Base-by-base conservation (phyloP, 1,140 invertebrate genomes). In the Trichonephila clavipes region DNA sequence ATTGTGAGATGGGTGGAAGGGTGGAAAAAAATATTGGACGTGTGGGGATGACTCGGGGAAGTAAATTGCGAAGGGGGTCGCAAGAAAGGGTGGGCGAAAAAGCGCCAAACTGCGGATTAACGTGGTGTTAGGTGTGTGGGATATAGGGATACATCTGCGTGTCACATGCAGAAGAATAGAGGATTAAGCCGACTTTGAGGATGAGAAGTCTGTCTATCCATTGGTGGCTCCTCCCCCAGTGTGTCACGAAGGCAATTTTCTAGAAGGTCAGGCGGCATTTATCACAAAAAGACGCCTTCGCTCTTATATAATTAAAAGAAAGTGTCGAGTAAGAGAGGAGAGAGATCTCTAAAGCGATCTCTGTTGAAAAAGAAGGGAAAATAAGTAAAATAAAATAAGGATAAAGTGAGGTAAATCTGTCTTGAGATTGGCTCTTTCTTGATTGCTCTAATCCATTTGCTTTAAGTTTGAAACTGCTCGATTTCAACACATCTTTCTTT, bases 271-370 rank as follows among this genome's bases (percentile, higher is more conserved):
- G 59, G 28, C 59, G 89, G 81, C 72, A 77, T 91, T 91, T 91
- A 91, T 91, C 77, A 44, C 28, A 64, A 91, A 91, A 91, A 91
- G 28, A 64, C 59, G 28, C 34, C 18, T 61, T 83, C 61, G 7
- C 72, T 90, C 72, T 81, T 81, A 59, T n/a, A 69, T 91, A 91
- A 91, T 91, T 91, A 91, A 91, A 91, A 91, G 89, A 34, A 77
- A 91, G 44, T 59, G 66, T 81, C 89, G 77, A 21, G 66, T 51
- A 12, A 44, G 51, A 10, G 34, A 66, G 12, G 69, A 34, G 24
- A 59, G 59, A 16, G 8, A 24, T 62, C 77, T 21, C 69, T 88
- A 66, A 90, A 90, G 59, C 8, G n/a, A 24, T 62, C 77, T 21
- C 44, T 28, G 69, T 61, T 34, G 14, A 51, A 24, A 58, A 72